Conservation (phyloP, 2,888 invertebrate species). For the Galerucella pusilla region DNA sequence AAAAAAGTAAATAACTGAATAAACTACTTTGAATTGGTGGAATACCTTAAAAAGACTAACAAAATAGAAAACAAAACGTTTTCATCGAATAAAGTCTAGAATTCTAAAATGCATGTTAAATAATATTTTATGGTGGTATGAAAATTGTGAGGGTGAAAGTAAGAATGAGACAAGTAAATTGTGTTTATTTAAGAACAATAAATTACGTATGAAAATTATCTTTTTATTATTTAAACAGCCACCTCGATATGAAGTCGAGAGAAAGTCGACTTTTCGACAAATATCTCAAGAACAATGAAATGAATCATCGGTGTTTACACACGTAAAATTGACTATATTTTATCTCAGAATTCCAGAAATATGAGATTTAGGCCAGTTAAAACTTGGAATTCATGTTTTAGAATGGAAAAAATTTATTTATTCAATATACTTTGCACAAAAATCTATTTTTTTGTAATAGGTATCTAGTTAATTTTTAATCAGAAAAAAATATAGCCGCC, state of each 20-base stretch:
- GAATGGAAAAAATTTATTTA: too few species aligned
- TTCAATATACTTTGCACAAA: too few species aligned
- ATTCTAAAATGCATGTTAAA: slow-evolving; percentile 16
- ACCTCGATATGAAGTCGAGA: slow-evolving; percentile 47
- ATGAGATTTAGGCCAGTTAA: slow-evolving; percentile 23
- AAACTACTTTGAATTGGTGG: too few species aligned
- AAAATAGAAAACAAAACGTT: too few species aligned
- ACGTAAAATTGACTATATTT: slow-evolving; percentile 43
- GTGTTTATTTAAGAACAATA: slow-evolving; percentile 48
- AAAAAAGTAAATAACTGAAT: too few species aligned
- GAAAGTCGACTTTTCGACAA: slow-evolving; percentile 47
- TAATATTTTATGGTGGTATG: slow-evolving; percentile 13
- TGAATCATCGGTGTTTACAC: slow-evolving; percentile 47
- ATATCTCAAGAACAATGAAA: slow-evolving; percentile 47
- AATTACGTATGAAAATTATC: slow-evolving; percentile 52
- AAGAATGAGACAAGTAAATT: slow-evolving; percentile 34
- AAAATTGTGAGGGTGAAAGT: slow-evolving; percentile 24
- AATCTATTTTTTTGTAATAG: too few species aligned
- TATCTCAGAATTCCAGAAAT: slow-evolving; percentile 45
- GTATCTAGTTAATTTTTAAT: too few species aligned
- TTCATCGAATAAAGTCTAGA: not conserved
- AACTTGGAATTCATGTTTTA: too few species aligned
- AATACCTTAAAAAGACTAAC: too few species aligned
- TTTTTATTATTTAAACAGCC: slow-evolving; percentile 50
- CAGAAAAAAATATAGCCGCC: too few species aligned